A percentile compares a stretch with the other conserved stretches of the same genome.
Conservation (phyloP, 2,797 vertebrate genomes). For the Rhynchonycteris naso region DNA sequence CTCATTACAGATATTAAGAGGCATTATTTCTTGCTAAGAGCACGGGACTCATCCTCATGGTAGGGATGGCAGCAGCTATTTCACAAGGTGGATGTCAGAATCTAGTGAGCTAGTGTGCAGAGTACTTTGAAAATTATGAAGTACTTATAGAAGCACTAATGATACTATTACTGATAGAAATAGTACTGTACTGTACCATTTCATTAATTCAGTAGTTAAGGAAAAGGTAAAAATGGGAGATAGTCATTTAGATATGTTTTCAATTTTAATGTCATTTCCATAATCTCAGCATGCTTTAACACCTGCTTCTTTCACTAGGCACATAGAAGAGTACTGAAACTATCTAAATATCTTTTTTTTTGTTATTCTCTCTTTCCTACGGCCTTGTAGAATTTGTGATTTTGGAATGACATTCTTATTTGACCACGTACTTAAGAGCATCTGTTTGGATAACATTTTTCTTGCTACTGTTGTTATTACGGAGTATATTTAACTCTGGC, state of each 20-base stretch:
- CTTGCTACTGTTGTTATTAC: background rate
- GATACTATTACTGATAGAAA: background rate
- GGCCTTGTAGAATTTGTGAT: background rate
- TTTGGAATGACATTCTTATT: constrained; percentile 30
- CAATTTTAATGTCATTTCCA: background rate
- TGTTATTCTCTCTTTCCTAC: background rate
- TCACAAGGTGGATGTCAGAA: background rate
- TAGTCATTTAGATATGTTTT: background rate
- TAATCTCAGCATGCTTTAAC: background rate
- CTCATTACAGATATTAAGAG: background rate
- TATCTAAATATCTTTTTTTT: background rate
- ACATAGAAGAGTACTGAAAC: background rate
- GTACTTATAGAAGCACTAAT: background rate
- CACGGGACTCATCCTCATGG: background rate
- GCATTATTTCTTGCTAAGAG: constrained; percentile 1
- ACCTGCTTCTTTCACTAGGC: background rate
- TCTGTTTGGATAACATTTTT: background rate
- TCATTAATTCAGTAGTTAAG: background rate
- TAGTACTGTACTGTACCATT: background rate
- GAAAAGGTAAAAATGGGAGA: background rate
- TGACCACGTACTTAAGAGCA: background rate
- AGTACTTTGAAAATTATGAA: background rate
- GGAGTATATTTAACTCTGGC: background rate
- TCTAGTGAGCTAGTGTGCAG: background rate
- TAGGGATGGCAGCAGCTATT: background rate